A percentile compares a stretch with the other conserved stretches of the same genome.
Evolutionary conservation across 2,113 vertebrate genomes (phyloP).

Genomic region (Nesogale talazaci): DNA sequence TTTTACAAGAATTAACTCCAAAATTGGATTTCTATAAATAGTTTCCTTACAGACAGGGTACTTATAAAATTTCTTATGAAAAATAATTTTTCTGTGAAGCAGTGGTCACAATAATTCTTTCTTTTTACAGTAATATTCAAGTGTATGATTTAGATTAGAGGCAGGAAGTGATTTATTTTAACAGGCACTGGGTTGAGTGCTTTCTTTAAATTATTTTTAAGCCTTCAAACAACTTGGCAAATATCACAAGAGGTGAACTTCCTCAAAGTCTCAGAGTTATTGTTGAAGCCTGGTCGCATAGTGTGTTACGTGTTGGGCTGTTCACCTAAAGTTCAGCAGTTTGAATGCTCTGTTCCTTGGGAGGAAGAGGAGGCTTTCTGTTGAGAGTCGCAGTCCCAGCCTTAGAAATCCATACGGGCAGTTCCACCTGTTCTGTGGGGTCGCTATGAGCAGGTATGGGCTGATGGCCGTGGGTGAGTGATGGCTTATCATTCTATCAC

Average conservation of each 20-base stretch:
- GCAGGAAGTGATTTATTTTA: slow-evolving; percentile 27
- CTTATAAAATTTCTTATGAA: slow-evolving; percentile 7
- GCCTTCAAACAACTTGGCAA: slow-evolving; percentile 27
- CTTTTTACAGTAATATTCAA: slow-evolving; percentile 24
- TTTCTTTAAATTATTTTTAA: slow-evolving; percentile 41
- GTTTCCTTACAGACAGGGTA: neutral
- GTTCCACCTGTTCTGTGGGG: too few species aligned
- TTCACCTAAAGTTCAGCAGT: too few species aligned
- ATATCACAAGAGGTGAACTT: slow-evolving; percentile 44
- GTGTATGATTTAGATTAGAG: neutral
- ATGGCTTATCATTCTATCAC: slow-evolving; percentile 39
- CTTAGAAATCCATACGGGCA: too few species aligned
- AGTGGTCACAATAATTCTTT: neutral
- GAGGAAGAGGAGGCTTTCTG: too few species aligned
- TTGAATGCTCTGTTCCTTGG: too few species aligned
- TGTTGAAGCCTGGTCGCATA: too few species aligned
- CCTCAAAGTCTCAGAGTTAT: neutral
- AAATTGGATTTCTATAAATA: slow-evolving; percentile 45
- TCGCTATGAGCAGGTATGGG: too few species aligned
- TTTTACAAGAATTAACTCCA: slow-evolving; percentile 54
- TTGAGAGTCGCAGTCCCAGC: too few species aligned
- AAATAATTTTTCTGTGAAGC: slow-evolving; percentile 6
- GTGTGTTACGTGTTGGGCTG: too few species aligned
- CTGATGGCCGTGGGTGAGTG: too few species aligned
- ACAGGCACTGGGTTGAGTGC: neutral